Evolutionary conservation across 1,140 invertebrate species (phyloP).

Genomic region (Drosophila pseudoananassae): DNA sequence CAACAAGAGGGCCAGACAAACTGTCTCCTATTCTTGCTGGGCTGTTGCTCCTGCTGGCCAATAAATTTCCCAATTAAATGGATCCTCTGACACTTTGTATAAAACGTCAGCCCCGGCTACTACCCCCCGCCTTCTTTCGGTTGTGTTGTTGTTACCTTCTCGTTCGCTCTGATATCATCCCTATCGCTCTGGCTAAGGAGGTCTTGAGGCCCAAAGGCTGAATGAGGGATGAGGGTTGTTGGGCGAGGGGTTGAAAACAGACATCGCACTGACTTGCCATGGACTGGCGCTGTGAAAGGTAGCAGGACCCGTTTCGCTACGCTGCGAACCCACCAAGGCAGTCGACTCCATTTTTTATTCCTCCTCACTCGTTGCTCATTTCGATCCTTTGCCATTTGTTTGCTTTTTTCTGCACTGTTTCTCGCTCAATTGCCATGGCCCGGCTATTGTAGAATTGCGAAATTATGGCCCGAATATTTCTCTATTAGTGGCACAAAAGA

Average conservation of each 20-base stretch:
- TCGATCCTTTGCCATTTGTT: slow-evolving; percentile 23
- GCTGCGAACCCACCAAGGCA: slow-evolving; percentile 1
- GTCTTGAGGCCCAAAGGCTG: neutral
- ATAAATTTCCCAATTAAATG: slow-evolving; percentile 82
- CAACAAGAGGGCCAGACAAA: slow-evolving; percentile 74
- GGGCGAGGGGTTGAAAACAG: slow-evolving; percentile 61
- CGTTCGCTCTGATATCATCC: slow-evolving; percentile 19
- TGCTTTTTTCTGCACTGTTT: slow-evolving; percentile 42
- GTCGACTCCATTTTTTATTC: slow-evolving; percentile 70
- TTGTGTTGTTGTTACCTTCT: slow-evolving; percentile 5
- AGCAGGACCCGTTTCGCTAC: slow-evolving; percentile 42
- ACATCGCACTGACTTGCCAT: slow-evolving; percentile 58
- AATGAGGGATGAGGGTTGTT: slow-evolving; percentile 76
- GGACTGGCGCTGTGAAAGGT: slow-evolving; percentile 81
- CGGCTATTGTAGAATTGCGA: slow-evolving; percentile 62
- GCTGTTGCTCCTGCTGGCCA: slow-evolving; percentile 51
- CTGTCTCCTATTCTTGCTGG: slow-evolving; percentile 56
- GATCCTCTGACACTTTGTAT: slow-evolving; percentile 75
- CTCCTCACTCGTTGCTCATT: slow-evolving; percentile 48
- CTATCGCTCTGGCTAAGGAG: neutral
- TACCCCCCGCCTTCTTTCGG: slow-evolving; percentile 53
- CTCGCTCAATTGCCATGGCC: slow-evolving; percentile 43
- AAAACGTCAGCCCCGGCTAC: slow-evolving; percentile 55
- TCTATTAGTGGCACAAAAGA: slow-evolving; percentile 76
- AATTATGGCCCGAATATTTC: slow-evolving; percentile 73